Conservation (phyloP, 2,888 invertebrate genomes). For the Dugesia japonica region DNA sequence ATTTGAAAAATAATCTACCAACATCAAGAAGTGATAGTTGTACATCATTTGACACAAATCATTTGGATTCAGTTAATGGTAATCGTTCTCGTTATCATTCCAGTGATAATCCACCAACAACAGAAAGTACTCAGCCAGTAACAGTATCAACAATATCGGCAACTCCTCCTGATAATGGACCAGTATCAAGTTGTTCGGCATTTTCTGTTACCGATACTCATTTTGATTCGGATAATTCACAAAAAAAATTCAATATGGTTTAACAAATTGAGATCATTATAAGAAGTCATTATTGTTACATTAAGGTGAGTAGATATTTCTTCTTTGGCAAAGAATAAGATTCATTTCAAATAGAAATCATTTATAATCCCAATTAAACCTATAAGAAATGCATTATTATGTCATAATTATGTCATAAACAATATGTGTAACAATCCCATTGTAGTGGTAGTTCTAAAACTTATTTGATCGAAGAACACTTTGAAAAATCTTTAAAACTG, state of each 20-base stretch:
- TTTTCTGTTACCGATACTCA: conserved; percentile 11
- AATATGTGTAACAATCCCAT: too few species aligned
- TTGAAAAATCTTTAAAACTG: too few species aligned
- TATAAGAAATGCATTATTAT: too few species aligned
- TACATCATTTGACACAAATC: conserved; percentile 7
- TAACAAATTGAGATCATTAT: neutral
- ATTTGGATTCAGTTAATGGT: neutral
- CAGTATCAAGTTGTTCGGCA: conserved; percentile 2
- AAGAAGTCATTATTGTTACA: neutral
- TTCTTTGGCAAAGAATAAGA: neutral
- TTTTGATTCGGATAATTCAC: conserved; percentile 8
- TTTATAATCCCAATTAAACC: too few species aligned
- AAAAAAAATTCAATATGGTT: conserved; percentile 15
- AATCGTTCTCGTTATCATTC: neutral
- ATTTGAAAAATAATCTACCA: neutral
- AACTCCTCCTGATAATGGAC: conserved; percentile 1
- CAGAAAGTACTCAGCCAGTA: neutral
- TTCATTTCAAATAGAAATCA: neutral
- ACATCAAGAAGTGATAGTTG: conserved; percentile 9
- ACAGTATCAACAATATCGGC: conserved; percentile 8
- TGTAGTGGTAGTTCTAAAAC: too few species aligned
- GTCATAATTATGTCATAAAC: too few species aligned
- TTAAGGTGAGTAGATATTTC: neutral
- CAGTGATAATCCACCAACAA: neutral
- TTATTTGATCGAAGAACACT: too few species aligned